Base-by-base conservation (phyloP, 2,888 invertebrate species). In the Euphydryas editha region DNA sequence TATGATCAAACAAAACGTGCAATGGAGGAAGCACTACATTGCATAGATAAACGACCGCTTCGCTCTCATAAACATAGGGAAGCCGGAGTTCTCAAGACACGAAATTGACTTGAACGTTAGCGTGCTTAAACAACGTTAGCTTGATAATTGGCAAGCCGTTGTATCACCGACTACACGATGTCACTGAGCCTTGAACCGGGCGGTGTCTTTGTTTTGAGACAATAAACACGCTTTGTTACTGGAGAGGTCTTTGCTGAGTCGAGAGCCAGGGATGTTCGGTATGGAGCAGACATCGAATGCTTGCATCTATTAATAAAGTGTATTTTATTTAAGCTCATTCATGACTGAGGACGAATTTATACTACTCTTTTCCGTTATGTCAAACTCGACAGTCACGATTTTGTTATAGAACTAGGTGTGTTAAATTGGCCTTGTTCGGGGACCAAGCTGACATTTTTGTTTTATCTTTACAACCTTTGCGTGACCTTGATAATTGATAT, bases 1-100 rank as follows among this genome's bases (percentile, higher is more conserved):
- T 87, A 87, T 88, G 85, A 87, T 86, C 82, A 82, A 86, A 86
- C 87, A 84, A 87, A 90, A 88, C 84, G 82, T 82, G 81, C 81
- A 78, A 80, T 80, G 72, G 80, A 85, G 90, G 90, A 90, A 88
- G 89, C 83, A 83, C 82, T 89, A 86, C 78, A 79, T 88, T 86
- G 88, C 81, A 86, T 85, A 87, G 88, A 89, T 87, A 87, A 85
- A 88, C 83, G 81, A 78, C 77, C 74, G 71, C 75, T 72, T 75
- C 75, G 79, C 76, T 76, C 80, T 79, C 85, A 84, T 90, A 88
- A 89, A 89, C 82, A 82, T 82, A 79, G 80, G 75, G 75, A 81
- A 81, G 80, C 76, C 71, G 65, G 67, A 65, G 68, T 82, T 82
- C 81, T 80, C 81, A 80, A 82, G 81, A 78, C 78, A 86, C 82